Base-by-base conservation (phyloP, 2,797 vertebrate species). In the Muraenolepis orangiensis region DNA sequence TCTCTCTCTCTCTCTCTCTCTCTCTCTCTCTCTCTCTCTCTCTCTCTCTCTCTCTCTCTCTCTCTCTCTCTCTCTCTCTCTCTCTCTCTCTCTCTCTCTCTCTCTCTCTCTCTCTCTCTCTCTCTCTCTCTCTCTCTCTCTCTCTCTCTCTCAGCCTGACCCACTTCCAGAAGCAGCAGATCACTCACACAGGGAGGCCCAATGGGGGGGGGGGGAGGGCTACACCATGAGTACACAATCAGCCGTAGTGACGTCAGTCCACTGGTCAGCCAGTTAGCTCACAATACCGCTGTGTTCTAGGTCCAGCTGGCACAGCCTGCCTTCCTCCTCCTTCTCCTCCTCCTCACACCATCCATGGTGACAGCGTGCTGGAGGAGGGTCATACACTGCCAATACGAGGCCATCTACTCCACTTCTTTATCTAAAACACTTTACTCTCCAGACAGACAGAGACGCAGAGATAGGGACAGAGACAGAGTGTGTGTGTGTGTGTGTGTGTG, bases 241-340 rank as follows among this genome's bases (percentile, higher is more conserved):
- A 57, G 20, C 81, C 81, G 74, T 78, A 75, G 78, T 87, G 84
- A 87, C 87, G 34, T 82, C 84, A 81, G 85, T 83, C 86, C 28
- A 16, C 64, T 29, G 28, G 28, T 66, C 64, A 80, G 77, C 84
- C 87, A 81, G 77, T 82, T 84, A 72, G 83, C 83, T 87, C 85
- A 91, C 88, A 91, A 90, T 91, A 87, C 86, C 75, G 82, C 87
- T 87, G 81, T 91, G 89, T 90, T 89, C 81, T 31, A 6, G 16
- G 84, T 90, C 90, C 89, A 92, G 87, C 82, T 90, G 87, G 86
- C 85, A 0, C n/a, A 26, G 64, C 23, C 64, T 30, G 64, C 64
- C 23, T 30, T 66, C 64, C 64, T 66, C 64, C 28, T 4, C 4
- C 64, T 66, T 23, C 10, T 28, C 23, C 61, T 66, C 61, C 23